These are phyloP conservation scores for Aromia moschata DNA, from an alignment of 2,888 invertebrate genomes.

Conservation along the genomic window DNA sequence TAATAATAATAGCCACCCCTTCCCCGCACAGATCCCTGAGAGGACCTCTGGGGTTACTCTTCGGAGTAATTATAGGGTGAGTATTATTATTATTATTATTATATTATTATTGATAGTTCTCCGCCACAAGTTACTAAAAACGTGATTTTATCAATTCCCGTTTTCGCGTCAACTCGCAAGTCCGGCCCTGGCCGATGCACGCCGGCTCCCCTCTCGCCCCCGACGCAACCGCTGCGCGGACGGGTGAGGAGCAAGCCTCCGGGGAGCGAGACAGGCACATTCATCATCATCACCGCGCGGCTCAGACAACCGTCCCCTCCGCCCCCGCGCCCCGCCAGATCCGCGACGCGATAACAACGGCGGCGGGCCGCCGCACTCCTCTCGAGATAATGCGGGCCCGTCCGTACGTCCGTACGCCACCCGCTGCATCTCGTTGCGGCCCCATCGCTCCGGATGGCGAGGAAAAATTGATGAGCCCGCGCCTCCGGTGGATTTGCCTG, in stretches of 20 bases:
- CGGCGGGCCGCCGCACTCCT: constrained; percentile 47
- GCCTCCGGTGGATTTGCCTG: neutral
- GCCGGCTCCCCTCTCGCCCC: constrained; percentile 18
- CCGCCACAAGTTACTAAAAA: no score
- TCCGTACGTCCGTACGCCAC: constrained; percentile 44
- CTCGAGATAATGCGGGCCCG: constrained; percentile 46
- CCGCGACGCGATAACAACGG: constrained; percentile 53
- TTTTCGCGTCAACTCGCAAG: no score
- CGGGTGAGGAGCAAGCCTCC: constrained; percentile 40
- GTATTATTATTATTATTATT: no score
- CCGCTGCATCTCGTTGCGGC: constrained; percentile 35
- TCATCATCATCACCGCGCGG: constrained; percentile 58
- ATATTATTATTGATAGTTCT: no score
- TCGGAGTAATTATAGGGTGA: no score
- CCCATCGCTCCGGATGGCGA: constrained; percentile 31
- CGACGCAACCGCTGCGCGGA: constrained; percentile 12
- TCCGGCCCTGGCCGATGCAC: constrained; percentile 14
- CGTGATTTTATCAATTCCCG: no score
- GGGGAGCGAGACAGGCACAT: constrained; percentile 54
- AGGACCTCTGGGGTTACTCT: no score
- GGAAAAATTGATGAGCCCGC: constrained; percentile 37
- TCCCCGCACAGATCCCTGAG: no score
- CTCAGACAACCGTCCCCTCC: constrained; percentile 48
- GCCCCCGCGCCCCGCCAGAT: constrained; percentile 39
- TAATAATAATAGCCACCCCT: no score